Evolutionary conservation across 2,888 invertebrate genomes (phyloP).

Genomic region (Amphipyra tragopoginis): DNA sequence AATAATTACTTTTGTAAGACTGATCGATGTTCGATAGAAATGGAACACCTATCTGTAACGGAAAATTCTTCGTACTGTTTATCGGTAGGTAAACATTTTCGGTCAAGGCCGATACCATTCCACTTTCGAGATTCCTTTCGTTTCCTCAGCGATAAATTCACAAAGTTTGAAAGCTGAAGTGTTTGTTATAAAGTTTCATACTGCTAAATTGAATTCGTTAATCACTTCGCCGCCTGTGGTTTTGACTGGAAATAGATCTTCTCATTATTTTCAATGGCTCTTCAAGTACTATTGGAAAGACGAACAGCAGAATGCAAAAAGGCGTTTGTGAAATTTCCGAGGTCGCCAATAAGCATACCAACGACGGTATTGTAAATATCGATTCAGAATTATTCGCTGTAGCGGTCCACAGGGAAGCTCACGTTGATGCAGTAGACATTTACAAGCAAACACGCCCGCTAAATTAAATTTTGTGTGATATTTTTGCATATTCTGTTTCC

Average conservation of each 20-base stretch:
- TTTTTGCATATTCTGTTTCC: too few species aligned
- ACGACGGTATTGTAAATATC: too few species aligned
- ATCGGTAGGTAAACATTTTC: constrained; percentile 29
- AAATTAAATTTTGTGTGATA: too few species aligned
- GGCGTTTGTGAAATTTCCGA: too few species aligned
- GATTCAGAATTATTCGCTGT: too few species aligned
- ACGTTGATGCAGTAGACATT: too few species aligned
- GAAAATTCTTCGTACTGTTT: constrained; percentile 38
- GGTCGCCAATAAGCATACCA: too few species aligned
- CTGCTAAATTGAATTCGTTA: constrained; percentile 33
- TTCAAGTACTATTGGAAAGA: neutral
- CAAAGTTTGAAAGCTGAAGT: constrained; percentile 41
- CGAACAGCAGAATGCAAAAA: too few species aligned
- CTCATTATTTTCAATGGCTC: neutral
- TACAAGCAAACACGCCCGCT: too few species aligned
- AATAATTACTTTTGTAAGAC: constrained; percentile 8
- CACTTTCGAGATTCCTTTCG: constrained; percentile 44
- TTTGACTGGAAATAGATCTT: constrained; percentile 25
- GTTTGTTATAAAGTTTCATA: constrained; percentile 34
- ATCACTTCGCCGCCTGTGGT: constrained; percentile 19
- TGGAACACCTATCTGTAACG: constrained; percentile 9
- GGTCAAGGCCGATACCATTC: constrained; percentile 43
- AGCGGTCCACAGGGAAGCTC: too few species aligned
- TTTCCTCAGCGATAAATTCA: constrained; percentile 37
- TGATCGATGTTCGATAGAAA: constrained; percentile 29